These are phyloP conservation scores for Aplysina aerophoba DNA, from an alignment of 37 sponge, comb jelly and placozoan genomes.

Conservation along the genomic window DNA sequence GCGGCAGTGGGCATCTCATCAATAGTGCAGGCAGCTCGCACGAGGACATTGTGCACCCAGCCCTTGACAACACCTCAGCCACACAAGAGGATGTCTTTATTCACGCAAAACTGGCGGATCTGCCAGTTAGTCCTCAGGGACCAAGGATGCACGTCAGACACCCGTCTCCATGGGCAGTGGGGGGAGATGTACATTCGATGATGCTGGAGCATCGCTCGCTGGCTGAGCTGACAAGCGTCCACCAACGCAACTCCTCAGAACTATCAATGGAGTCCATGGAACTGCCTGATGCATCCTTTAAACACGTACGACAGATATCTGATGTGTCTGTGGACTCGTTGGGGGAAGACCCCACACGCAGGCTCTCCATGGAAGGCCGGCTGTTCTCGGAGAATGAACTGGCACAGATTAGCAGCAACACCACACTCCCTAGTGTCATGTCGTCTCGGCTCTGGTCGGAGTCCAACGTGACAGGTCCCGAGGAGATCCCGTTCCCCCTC, in stretches of 20 bases:
- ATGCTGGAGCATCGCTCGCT: neutral
- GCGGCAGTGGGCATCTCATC: neutral
- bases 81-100: constrained; percentile 43
- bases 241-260: constrained; percentile 10
- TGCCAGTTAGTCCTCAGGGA: constrained; percentile 36
- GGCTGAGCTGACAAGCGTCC: neutral
- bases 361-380: neutral
- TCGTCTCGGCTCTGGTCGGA: constrained; percentile 15
- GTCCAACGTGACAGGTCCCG: neutral
- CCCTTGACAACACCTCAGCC: neutral
- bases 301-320: constrained; percentile 9
- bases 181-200: constrained; percentile 9
- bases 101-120: constrained; percentile 25
- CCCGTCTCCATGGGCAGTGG: constrained; percentile 13
- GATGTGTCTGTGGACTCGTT: constrained; percentile 1
- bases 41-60: constrained; percentile 1
- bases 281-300: neutral
- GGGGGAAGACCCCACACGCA: neutral
- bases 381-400: constrained; percentile 10
- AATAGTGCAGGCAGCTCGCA: constrained; percentile 4
- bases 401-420: neutral
- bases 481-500: neutral
- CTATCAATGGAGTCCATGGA: constrained; percentile 4
- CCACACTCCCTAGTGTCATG: neutral
- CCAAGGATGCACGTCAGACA: neutral